Conservation (phyloP, 1,140 invertebrate species). For the Mya arenaria region DNA sequence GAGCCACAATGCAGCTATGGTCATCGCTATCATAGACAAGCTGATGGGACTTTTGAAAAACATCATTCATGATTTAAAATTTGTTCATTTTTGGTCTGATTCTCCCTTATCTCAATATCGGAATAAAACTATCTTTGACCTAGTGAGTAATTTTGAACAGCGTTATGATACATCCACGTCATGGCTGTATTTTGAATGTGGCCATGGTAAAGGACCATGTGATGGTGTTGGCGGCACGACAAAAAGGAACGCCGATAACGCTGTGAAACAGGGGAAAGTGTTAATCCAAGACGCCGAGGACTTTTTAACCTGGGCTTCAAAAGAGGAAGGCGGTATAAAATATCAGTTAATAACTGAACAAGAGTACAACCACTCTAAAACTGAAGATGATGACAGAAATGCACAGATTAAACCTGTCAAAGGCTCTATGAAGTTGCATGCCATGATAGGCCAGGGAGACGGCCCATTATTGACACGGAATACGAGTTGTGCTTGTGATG, state of each 20-base stretch:
- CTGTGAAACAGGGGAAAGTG: constrained; percentile 16
- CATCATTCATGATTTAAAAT: constrained; percentile 18
- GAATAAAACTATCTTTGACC: constrained; percentile 23
- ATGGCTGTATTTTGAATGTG: constrained; percentile 35
- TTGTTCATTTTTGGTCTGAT: constrained; percentile 62
- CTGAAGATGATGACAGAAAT: neutral
- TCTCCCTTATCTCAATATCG: constrained; percentile 44
- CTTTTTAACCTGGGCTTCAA: constrained; percentile 31
- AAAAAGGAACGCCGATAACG: constrained; percentile 33
- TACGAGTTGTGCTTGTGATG: neutral
- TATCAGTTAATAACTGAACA: constrained; percentile 4
- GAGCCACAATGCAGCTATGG: constrained; percentile 44
- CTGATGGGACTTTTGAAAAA: constrained; percentile 12
- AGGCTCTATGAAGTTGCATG: constrained; percentile 13
- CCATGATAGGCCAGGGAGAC: neutral
- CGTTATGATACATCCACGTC: neutral
- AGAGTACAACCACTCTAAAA: neutral
- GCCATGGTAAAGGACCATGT: constrained; percentile 29
- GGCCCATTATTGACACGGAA: neutral
- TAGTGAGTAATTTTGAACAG: neutral
- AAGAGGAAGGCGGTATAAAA: neutral
- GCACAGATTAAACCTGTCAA: neutral
- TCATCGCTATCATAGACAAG: constrained; percentile 42
- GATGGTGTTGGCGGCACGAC: constrained; percentile 30
- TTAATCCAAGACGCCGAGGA: constrained; percentile 32